Conservation (phyloP, 2,888 invertebrate genomes). For the Patella ulyssiponensis region DNA sequence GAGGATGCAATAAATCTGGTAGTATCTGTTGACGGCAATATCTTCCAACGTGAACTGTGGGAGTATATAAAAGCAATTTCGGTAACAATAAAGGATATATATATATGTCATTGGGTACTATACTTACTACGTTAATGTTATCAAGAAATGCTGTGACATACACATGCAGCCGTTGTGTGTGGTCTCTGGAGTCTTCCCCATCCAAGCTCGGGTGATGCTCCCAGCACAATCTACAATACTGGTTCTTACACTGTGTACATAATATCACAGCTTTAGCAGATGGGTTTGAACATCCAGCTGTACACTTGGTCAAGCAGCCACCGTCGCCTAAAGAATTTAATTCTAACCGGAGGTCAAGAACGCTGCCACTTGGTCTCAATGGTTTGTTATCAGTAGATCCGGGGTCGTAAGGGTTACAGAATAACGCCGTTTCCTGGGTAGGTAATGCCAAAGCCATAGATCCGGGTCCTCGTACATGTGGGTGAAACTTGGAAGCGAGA, state of each 20-base stretch:
- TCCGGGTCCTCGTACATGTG: too few species aligned
- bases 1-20: too few species aligned
- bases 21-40: too few species aligned
- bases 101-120: too few species aligned
- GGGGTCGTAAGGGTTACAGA: neutral
- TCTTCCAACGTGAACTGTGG: too few species aligned
- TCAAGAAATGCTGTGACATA: neutral
- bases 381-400: neutral
- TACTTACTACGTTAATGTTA: too few species aligned
- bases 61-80: too few species aligned
- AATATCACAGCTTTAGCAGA: neutral
- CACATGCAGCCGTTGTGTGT: neutral
- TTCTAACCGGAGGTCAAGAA: neutral
- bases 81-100: too few species aligned
- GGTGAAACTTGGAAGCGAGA: neutral
- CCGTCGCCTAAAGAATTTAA: neutral
- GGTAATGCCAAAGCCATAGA: neutral
- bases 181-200: neutral
- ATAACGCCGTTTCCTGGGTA: neutral
- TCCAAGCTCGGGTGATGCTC: neutral
- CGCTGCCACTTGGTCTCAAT: neutral
- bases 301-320: neutral
- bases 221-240: conserved; percentile 1
- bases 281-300: neutral
- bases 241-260: neutral